Percentiles rank a stretch among this genome's conserved stretches.
These are phyloP conservation scores for Sebastes flavidus DNA, from an alignment of 2,797 vertebrate genomes.

Conservation along the genomic window DNA sequence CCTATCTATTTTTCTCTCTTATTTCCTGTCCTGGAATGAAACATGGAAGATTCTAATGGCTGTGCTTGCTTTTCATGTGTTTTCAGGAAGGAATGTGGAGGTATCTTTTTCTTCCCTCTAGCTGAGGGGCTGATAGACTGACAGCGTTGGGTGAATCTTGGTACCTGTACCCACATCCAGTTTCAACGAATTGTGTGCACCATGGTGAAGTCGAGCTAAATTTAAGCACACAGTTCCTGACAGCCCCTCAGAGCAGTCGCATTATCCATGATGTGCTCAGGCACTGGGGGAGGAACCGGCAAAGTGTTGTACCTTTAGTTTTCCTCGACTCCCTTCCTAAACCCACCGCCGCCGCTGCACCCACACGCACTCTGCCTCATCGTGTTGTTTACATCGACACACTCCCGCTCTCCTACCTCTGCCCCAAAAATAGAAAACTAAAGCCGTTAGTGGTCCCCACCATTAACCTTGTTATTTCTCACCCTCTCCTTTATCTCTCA, in stretches of 20 bases:
- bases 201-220: slow-evolving; percentile 58
- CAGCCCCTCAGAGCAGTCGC: slow-evolving; percentile 42
- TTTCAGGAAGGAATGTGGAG: slow-evolving; percentile 29
- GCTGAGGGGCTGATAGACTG: slow-evolving; percentile 44
- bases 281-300: slow-evolving; percentile 14
- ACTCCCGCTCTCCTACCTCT: slow-evolving; percentile 31
- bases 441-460: slow-evolving; percentile 33
- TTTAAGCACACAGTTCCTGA: slow-evolving; percentile 61
- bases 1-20: background rate
- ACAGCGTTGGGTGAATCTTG: slow-evolving; percentile 47
- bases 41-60: slow-evolving; percentile 22
- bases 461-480: slow-evolving; percentile 61
- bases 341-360: background rate
- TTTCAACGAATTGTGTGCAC: slow-evolving; percentile 45
- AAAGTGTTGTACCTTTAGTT: slow-evolving; percentile 37
- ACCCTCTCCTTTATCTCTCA: slow-evolving; percentile 23
- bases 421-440: slow-evolving; percentile 49
- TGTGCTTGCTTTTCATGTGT: slow-evolving; percentile 28
- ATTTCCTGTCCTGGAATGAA: slow-evolving; percentile 24
- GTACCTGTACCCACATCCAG: slow-evolving; percentile 36
- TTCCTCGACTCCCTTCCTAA: background rate
- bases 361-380: slow-evolving; percentile 13
- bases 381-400: slow-evolving; percentile 62
- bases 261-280: slow-evolving; percentile 55
- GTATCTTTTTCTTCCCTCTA: slow-evolving; percentile 11